Evolutionary conservation across 2,888 invertebrate genomes (phyloP).

Genomic region (Alloplasta piceator): DNA sequence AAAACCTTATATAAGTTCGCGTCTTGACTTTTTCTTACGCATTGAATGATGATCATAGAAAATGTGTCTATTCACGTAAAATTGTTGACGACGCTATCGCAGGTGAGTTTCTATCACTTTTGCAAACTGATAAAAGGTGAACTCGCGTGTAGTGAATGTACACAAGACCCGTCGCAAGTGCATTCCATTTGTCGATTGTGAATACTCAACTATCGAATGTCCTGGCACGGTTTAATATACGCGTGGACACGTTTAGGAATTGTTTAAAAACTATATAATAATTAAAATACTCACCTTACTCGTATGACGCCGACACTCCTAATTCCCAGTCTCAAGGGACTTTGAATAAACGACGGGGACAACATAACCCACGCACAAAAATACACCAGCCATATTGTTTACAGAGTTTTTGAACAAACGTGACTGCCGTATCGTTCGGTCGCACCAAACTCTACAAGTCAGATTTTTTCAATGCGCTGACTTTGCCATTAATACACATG

Average conservation of each 20-base stretch:
- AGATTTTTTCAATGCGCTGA: conserved; percentile 11
- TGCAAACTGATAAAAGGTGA: not conserved
- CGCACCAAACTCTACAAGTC: conserved; percentile 35
- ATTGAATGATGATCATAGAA: not conserved
- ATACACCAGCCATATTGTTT: conserved; percentile 80
- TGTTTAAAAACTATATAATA: not conserved
- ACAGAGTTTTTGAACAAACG: conserved; percentile 66
- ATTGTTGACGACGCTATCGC: not conserved
- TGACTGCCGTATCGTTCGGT: conserved; percentile 45
- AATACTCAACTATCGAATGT: not conserved
- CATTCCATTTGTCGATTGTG: not conserved
- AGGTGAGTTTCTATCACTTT: not conserved
- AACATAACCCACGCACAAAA: conserved; percentile 78
- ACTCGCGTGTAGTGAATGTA: not conserved
- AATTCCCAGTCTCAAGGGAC: conserved; percentile 59
- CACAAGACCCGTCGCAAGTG: not conserved
- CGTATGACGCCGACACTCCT: conserved; percentile 52
- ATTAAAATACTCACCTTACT: conserved; percentile 46
- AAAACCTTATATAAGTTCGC: not conserved
- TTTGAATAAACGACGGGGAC: conserved; percentile 67
- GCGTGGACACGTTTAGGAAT: not conserved
- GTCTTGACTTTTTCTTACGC: not conserved
- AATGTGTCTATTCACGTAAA: not conserved
- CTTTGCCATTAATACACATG: not conserved
- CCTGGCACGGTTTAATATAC: not conserved